Percentiles rank a stretch among this genome's conserved stretches.
These are phyloP conservation scores for Pelodiscus sinensis DNA, from an alignment of 2,113 vertebrate genomes.

Conservation along the genomic window DNA sequence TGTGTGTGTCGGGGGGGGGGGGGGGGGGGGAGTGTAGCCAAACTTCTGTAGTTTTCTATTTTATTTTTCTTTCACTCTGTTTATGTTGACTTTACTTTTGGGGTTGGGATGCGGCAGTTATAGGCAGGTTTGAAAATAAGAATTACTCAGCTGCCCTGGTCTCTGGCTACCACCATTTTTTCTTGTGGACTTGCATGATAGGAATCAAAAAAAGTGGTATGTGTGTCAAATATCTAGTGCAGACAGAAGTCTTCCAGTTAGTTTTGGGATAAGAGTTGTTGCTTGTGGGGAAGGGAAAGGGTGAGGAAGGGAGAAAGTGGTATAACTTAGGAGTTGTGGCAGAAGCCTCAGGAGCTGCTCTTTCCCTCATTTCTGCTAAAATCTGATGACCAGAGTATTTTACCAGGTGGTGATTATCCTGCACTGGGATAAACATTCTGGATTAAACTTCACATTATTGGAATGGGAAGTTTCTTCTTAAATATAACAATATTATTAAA, in stretches of 20 bases:
- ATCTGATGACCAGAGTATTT: not conserved
- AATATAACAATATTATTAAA: slow-evolving; percentile 8
- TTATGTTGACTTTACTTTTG: not conserved
- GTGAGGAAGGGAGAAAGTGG: not conserved
- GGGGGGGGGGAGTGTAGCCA: not conserved
- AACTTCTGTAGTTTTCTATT: not conserved
- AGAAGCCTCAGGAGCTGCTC: not conserved
- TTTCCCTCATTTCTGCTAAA: not conserved
- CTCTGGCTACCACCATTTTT: not conserved
- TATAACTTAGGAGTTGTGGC: not conserved
- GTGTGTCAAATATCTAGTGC: not conserved
- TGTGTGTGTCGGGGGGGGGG: no score
- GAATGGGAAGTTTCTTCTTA: not conserved
- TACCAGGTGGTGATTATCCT: not conserved
- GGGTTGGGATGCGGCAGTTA: not conserved
- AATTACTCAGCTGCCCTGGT: not conserved
- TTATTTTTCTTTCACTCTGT: slow-evolving; percentile 6
- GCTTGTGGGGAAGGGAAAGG: not conserved
- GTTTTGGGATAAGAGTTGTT: not conserved
- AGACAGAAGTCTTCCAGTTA: not conserved
- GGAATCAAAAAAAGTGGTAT: not conserved
- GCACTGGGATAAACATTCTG: not conserved
- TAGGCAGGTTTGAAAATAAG: not conserved
- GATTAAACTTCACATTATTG: not conserved
- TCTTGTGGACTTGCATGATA: not conserved